Conservation (phyloP, 2,797 vertebrate genomes). For the Apogon hyalosoma region DNA sequence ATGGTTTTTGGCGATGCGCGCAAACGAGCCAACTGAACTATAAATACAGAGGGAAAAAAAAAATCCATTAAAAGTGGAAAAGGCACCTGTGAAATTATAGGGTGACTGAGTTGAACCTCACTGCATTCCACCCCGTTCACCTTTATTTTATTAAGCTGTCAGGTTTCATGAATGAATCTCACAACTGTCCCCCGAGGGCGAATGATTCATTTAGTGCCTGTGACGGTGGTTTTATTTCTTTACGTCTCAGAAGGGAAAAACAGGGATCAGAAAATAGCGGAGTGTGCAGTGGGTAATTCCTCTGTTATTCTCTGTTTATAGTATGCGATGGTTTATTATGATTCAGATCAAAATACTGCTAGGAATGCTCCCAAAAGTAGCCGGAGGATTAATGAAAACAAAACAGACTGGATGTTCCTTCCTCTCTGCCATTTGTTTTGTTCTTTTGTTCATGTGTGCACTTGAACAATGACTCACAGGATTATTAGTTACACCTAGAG, state of each 20-base stretch:
- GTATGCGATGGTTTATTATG: slow-evolving; percentile 19
- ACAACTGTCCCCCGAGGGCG: neutral
- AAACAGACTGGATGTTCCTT: slow-evolving; percentile 12
- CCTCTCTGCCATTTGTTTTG: neutral
- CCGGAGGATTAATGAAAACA: neutral
- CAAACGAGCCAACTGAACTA: slow-evolving; percentile 8
- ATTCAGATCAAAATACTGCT: slow-evolving; percentile 24
- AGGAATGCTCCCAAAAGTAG: neutral
- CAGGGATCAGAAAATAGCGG: neutral
- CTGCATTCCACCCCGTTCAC: neutral
- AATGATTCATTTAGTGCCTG: slow-evolving; percentile 20
- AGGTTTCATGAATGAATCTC: slow-evolving; percentile 31
- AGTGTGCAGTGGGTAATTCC: neutral
- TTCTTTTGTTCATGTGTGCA: neutral
- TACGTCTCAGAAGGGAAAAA: neutral
- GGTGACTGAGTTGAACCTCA: neutral
- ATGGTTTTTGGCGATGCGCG: slow-evolving; percentile 48
- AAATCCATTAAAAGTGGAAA: neutral
- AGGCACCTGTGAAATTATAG: neutral
- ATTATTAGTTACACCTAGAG: neutral
- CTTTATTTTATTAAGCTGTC: slow-evolving; percentile 4
- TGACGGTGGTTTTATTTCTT: slow-evolving; percentile 10
- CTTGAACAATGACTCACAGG: neutral
- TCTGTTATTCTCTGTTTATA: slow-evolving; percentile 2
- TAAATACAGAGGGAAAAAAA: neutral